phyloP scores from a whole-genome alignment of 2,113 vertebrate species.

The Rhea americana region DNA sequence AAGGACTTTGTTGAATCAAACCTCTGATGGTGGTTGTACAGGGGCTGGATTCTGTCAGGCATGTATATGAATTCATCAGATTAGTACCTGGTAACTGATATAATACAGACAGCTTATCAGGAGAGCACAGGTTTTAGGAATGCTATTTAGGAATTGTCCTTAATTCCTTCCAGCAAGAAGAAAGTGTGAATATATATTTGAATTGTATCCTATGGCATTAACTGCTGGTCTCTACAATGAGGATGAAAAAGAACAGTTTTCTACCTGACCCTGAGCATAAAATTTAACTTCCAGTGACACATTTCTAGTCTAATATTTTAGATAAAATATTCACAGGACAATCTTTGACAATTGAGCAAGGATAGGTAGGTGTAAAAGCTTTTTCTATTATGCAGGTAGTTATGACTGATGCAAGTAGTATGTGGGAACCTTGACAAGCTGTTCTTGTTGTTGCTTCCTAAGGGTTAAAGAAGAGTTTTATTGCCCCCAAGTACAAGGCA shows the following conservation, averaged over 20 bases:
- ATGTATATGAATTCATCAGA: background rate
- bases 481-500: background rate
- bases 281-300: background rate
- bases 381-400: background rate
- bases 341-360: background rate
- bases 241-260: background rate
- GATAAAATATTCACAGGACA: background rate
- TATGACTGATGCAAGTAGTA: background rate
- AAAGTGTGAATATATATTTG: background rate
- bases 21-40: background rate
- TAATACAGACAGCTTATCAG: background rate
- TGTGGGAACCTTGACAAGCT: background rate
- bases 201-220: accelerated
- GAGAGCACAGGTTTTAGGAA: background rate
- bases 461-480: background rate
- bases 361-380: background rate
- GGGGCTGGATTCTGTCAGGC: background rate
- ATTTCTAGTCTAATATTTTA: background rate
- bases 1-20: background rate
- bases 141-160: background rate
- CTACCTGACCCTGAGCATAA: background rate
- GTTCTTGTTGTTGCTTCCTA: background rate
- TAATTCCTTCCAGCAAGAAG: background rate
- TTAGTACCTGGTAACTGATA: background rate
- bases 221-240: accelerated